These are phyloP conservation scores for Thalpophila matura DNA, from an alignment of 2,888 invertebrate species.

Conservation along the genomic window DNA sequence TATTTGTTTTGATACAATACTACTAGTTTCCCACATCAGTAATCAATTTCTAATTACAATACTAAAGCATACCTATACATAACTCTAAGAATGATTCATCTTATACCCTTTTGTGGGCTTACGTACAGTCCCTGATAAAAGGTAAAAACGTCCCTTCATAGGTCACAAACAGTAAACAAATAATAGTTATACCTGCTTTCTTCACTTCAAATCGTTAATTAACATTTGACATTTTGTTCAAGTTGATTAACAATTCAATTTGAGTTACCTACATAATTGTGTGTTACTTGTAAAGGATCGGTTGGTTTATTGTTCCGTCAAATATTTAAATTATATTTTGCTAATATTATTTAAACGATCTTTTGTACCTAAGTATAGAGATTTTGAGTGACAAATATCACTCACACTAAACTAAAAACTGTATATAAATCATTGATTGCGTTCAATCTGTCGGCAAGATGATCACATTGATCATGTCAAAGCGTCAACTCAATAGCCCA, in stretches of 20 bases:
- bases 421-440: too few species aligned
- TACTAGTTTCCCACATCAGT: constrained; percentile 22
- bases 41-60: constrained; percentile 1
- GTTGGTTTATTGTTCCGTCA: not conserved
- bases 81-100: not conserved
- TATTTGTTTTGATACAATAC: constrained; percentile 1
- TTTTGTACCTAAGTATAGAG: too few species aligned
- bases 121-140: too few species aligned
- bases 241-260: not conserved
- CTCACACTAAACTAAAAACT: too few species aligned
- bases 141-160: not conserved
- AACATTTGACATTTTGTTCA: constrained; percentile 1
- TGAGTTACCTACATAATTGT: not conserved
- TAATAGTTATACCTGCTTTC: not conserved
- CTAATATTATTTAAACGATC: too few species aligned
- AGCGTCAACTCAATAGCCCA: too few species aligned
- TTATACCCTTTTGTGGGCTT: not conserved
- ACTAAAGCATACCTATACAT: not conserved
- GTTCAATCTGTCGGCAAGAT: too few species aligned
- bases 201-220: constrained; percentile 3
- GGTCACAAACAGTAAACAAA: constrained; percentile 10
- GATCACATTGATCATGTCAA: too few species aligned
- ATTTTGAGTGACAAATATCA: too few species aligned
- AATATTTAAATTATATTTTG: not conserved
- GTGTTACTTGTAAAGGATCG: not conserved